Evolutionary conservation across 2,113 vertebrate species (phyloP).

Genomic region (Rhinolophus ferrumequinum): DNA sequence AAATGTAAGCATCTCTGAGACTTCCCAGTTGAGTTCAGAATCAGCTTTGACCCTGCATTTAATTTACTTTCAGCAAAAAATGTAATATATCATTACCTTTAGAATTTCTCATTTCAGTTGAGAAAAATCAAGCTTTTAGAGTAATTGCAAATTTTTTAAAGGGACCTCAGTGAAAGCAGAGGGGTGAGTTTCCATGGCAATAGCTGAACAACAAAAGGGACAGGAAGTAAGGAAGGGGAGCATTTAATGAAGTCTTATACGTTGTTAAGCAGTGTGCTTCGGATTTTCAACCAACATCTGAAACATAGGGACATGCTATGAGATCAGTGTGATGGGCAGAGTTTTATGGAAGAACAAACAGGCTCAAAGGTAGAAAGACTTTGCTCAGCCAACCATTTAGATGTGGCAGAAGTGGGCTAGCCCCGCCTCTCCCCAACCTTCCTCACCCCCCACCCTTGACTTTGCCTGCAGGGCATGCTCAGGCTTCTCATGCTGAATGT

Average conservation of each 20-base stretch:
- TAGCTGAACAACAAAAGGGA: neutral
- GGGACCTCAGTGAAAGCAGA: constrained; percentile 31
- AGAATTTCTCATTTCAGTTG: constrained; percentile 61
- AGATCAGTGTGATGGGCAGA: neutral
- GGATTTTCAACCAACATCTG: neutral
- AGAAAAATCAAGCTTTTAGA: constrained; percentile 58
- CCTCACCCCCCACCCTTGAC: neutral
- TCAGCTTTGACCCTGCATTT: constrained; percentile 13
- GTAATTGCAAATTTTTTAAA: constrained; percentile 70
- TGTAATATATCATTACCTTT: constrained; percentile 58
- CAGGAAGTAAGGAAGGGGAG: neutral
- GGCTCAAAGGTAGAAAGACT: neutral
- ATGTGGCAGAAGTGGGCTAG: too few species aligned
- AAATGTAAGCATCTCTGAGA: neutral
- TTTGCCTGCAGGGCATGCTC: neutral
- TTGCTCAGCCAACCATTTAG: neutral
- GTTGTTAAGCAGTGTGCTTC: neutral
- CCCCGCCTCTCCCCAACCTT: neutral
- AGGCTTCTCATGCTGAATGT: fast-evolving
- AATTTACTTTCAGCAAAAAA: constrained; percentile 66
- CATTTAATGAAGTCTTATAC: constrained; percentile 18
- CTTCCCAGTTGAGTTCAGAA: constrained; percentile 43
- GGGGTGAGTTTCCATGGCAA: constrained; percentile 73
- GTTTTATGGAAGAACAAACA: neutral
- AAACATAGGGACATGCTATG: neutral